Percentiles rank a stretch among this genome's conserved stretches.
Evolutionary conservation across 92 coral and sea anemone species (phyloP).

Genomic region (Isaurus tuberculatus): DNA sequence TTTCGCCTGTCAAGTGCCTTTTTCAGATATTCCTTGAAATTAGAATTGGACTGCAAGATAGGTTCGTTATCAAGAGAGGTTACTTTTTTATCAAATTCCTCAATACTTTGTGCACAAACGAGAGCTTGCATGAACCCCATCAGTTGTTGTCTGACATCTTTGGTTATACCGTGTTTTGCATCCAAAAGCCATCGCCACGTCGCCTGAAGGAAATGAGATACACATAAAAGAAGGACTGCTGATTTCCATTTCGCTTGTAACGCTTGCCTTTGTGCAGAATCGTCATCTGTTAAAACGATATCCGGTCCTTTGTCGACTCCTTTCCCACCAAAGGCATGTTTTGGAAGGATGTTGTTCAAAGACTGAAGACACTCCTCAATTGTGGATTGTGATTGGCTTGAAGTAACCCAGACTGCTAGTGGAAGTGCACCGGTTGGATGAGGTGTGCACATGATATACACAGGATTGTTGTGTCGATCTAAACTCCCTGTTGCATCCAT

Average conservation of each 20-base stretch:
- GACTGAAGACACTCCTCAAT: constrained; percentile 32
- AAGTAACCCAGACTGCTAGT: constrained; percentile 56
- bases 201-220: constrained; percentile 68
- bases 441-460: constrained; percentile 65
- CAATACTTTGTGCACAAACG: constrained; percentile 56
- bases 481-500: constrained; percentile 66
- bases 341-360: constrained; percentile 46
- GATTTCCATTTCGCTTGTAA: constrained; percentile 45
- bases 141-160: constrained; percentile 54
- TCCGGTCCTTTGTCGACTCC: constrained; percentile 57
- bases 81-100: constrained; percentile 52
- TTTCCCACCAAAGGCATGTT: constrained; percentile 61
- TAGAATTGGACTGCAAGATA: constrained; percentile 32
- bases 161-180: constrained; percentile 49
- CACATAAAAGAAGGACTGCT: constrained; percentile 55
- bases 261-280: constrained; percentile 55
- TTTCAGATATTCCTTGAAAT: constrained; percentile 50
- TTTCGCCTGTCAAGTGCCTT: constrained; percentile 60
- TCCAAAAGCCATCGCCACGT: constrained; percentile 71
- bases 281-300: constrained; percentile 64
- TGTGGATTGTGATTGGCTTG: constrained; percentile 52
- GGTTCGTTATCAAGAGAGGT: constrained; percentile 42
- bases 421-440: constrained; percentile 63
- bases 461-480: constrained; percentile 71
- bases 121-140: constrained; percentile 54